Percentiles rank a stretch among this genome's conserved stretches.
phyloP scores from a whole-genome alignment of 2,888 invertebrate genomes.

The Eubasilissa splendida region DNA sequence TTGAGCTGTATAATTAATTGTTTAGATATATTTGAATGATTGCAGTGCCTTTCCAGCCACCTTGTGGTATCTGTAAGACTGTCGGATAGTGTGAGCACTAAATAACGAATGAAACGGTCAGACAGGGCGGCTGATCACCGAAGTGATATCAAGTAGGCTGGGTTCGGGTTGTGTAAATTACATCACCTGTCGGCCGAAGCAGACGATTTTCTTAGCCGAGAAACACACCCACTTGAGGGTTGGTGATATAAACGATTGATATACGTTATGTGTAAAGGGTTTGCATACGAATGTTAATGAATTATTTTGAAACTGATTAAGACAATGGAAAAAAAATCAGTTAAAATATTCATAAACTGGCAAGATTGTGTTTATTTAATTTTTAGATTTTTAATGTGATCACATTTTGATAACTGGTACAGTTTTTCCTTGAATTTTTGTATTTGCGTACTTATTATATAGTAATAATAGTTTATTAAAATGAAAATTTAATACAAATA shows the following conservation, averaged over 20 bases:
- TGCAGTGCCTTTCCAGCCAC: conserved; percentile 27
- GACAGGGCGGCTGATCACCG: conserved; percentile 54
- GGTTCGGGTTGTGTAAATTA: conserved; percentile 53
- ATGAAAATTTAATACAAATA: too few relatives aligned
- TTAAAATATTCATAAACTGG: too few relatives aligned
- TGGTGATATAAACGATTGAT: conserved; percentile 28
- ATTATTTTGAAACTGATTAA: too few relatives aligned
- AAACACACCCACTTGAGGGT: conserved; percentile 46
- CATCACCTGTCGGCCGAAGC: conserved; percentile 51
- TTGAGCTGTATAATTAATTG: too few relatives aligned
- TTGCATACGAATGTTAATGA: too few relatives aligned
- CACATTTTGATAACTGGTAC: too few relatives aligned
- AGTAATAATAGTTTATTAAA: too few relatives aligned
- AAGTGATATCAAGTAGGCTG: conserved; percentile 32
- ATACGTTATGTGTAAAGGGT: neutral
- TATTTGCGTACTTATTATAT: too few relatives aligned
- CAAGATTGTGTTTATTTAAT: too few relatives aligned
- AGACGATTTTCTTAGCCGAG: conserved; percentile 50
- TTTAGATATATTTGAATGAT: neutral
- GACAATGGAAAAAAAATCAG: too few relatives aligned
- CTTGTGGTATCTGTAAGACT: conserved; percentile 44
- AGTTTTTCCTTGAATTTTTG: too few relatives aligned
- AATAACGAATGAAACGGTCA: conserved; percentile 56
- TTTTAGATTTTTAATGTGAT: too few relatives aligned
- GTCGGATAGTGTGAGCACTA: conserved; percentile 50